A percentile compares a stretch with the other conserved stretches of the same genome.
phyloP scores from a whole-genome alignment of 1,140 invertebrate species.

The Centruroides sculpturatus region DNA sequence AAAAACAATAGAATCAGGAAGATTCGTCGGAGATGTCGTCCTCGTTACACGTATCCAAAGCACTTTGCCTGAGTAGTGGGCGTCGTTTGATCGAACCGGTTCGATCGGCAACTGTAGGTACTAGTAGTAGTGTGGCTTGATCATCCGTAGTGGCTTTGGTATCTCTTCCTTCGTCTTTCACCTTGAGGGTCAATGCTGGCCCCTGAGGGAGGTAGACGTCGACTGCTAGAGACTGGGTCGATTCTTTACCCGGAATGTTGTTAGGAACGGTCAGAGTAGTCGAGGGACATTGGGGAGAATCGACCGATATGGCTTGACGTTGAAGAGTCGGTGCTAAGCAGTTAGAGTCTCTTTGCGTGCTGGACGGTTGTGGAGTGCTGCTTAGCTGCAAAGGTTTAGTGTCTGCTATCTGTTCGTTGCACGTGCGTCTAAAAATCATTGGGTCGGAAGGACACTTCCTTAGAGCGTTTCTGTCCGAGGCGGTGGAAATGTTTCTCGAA shows the following conservation, averaged over 20 bases:
- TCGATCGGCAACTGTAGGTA: too few species aligned
- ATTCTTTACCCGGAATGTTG: background rate
- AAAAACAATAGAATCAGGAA: too few species aligned
- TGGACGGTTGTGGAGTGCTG: constrained; percentile 12
- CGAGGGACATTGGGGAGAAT: constrained; percentile 5
- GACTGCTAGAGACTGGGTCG: constrained; percentile 10
- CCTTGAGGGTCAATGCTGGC: constrained; percentile 7
- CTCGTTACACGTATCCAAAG: constrained; percentile 10
- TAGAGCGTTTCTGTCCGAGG: background rate
- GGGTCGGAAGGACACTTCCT: constrained; percentile 16
- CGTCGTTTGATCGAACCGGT: constrained; percentile 6
- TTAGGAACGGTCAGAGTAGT: background rate
- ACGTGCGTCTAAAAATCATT: constrained; percentile 6
- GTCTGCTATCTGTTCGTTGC: constrained; percentile 6
- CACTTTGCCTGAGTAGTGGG: constrained; percentile 11
- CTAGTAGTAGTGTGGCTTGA: too few species aligned
- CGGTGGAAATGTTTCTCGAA: constrained; percentile 6
- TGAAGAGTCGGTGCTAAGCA: constrained; percentile 5
- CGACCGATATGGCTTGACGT: constrained; percentile 15
- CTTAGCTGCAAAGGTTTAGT: background rate
- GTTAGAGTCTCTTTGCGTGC: background rate
- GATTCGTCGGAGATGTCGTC: background rate
- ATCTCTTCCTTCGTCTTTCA: constrained; percentile 8
- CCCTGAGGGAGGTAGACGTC: constrained; percentile 15
- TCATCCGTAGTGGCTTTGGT: background rate